A percentile compares a stretch with the other conserved stretches of the same genome.
Conservation (phyloP, 2,113 vertebrate genomes). For the Saguinus midas region DNA sequence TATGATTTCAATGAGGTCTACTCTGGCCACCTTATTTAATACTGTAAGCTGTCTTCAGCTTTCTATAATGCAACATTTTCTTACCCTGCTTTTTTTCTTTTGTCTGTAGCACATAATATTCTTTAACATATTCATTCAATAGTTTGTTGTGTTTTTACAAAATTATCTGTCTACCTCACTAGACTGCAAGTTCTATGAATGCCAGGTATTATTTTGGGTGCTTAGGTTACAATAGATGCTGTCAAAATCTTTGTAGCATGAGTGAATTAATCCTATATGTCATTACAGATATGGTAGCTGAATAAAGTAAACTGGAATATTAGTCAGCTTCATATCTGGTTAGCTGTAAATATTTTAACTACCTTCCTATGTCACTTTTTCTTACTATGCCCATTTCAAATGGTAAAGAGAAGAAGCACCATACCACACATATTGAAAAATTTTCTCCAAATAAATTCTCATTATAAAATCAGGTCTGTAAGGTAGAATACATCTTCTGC, state of each 20-base stretch:
- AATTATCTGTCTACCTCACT: not conserved
- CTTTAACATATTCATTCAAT: not conserved
- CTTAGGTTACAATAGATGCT: not conserved
- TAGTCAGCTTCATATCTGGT: not conserved
- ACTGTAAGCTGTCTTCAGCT: not conserved
- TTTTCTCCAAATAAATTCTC: not conserved
- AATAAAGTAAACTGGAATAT: not conserved
- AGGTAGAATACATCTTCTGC: not conserved
- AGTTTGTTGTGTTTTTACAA: not conserved
- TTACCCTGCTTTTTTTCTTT: not conserved
- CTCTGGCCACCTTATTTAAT: not conserved
- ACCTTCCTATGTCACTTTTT: not conserved
- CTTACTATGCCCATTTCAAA: not conserved
- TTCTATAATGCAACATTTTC: not conserved
- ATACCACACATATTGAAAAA: not conserved
- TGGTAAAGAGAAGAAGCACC: not conserved
- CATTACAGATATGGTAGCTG: not conserved
- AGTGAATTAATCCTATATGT: not conserved
- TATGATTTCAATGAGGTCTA: not conserved
- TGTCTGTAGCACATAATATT: not conserved
- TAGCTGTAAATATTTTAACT: not conserved
- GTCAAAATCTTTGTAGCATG: not conserved
- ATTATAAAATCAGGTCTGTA: not conserved
- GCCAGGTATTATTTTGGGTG: not conserved
- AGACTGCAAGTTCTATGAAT: not conserved